Conservation (phyloP, 1,140 invertebrate genomes). For the Leucophenga varia region DNA sequence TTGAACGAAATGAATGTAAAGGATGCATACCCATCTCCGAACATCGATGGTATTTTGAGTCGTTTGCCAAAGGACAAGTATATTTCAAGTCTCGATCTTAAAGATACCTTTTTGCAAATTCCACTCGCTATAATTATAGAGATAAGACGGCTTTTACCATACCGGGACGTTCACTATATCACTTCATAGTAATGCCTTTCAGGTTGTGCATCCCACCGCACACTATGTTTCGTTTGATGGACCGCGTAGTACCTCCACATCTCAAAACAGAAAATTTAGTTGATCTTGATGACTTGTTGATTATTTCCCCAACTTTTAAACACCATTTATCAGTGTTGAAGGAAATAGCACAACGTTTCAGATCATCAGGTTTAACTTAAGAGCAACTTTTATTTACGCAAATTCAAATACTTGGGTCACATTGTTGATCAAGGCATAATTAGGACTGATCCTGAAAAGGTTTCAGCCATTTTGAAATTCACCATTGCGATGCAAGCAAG, state of each 20-base stretch:
- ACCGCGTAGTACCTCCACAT: constrained; percentile 2
- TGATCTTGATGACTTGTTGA: constrained; percentile 9
- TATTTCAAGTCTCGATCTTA: constrained; percentile 3
- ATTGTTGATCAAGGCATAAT: constrained; percentile 25
- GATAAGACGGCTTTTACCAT: constrained; percentile 43
- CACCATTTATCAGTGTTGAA: constrained; percentile 1
- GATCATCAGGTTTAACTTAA: constrained; percentile 5
- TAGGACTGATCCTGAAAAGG: too few relatives aligned
- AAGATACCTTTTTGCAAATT: constrained; percentile 12
- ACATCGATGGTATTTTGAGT: constrained; percentile 13
- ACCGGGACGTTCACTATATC: constrained; percentile 7
- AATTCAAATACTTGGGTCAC: constrained; percentile 8
- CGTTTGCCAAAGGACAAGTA: constrained; percentile 8
- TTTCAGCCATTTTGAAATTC: too few relatives aligned
- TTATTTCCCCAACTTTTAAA: constrained; percentile 4
- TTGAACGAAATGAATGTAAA: constrained; percentile 4
- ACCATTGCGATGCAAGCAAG: not conserved
- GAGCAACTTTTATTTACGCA: constrained; percentile 50
- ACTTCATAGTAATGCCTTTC: constrained; percentile 6
- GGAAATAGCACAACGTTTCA: constrained; percentile 2
- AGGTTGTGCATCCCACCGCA: constrained; percentile 1
- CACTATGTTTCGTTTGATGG: constrained; percentile 4
- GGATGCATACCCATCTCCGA: constrained; percentile 8
- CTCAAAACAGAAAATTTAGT: constrained; percentile 7
- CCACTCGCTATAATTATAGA: constrained; percentile 1